Evolutionary conservation across 2,113 vertebrate genomes (phyloP).

Genomic region (Pachypanchax playfairii): DNA sequence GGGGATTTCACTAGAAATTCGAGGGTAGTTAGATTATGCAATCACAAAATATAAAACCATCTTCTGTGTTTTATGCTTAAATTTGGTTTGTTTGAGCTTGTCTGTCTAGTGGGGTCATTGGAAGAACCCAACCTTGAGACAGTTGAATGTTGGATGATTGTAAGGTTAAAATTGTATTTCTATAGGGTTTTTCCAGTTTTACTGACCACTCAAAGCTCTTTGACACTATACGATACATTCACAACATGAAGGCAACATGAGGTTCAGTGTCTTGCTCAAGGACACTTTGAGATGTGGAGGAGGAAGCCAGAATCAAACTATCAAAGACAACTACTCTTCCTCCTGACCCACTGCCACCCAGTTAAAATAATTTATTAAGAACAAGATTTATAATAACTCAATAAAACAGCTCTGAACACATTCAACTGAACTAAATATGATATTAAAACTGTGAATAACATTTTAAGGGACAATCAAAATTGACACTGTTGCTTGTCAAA

Average conservation of each 20-base stretch:
- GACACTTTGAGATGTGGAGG: too few relatives aligned
- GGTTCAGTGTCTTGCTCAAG: too few relatives aligned
- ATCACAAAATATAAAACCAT: slow-evolving; percentile 16
- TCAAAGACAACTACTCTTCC: too few relatives aligned
- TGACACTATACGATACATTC: too few relatives aligned
- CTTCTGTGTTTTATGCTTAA: slow-evolving; percentile 5
- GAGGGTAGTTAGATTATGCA: background rate
- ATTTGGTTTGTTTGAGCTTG: slow-evolving; percentile 2
- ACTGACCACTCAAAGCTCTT: too few relatives aligned
- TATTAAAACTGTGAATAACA: background rate
- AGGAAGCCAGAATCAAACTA: too few relatives aligned
- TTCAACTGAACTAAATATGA: background rate
- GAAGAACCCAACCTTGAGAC: background rate
- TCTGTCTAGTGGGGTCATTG: background rate
- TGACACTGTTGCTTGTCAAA: background rate
- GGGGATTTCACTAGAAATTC: slow-evolving; percentile 5
- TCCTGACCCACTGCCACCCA: too few relatives aligned
- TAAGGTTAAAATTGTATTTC: too few relatives aligned
- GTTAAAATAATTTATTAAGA: slow-evolving; percentile 1
- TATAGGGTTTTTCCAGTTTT: too few relatives aligned
- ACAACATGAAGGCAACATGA: too few relatives aligned
- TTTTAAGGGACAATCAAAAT: background rate
- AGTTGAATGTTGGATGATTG: background rate
- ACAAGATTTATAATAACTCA: background rate
- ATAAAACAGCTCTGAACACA: background rate